A percentile compares a stretch with the other conserved stretches of the same genome.
These are phyloP conservation scores for Nycticebus coucang DNA, from an alignment of 2,113 vertebrate genomes.

Conservation along the genomic window DNA sequence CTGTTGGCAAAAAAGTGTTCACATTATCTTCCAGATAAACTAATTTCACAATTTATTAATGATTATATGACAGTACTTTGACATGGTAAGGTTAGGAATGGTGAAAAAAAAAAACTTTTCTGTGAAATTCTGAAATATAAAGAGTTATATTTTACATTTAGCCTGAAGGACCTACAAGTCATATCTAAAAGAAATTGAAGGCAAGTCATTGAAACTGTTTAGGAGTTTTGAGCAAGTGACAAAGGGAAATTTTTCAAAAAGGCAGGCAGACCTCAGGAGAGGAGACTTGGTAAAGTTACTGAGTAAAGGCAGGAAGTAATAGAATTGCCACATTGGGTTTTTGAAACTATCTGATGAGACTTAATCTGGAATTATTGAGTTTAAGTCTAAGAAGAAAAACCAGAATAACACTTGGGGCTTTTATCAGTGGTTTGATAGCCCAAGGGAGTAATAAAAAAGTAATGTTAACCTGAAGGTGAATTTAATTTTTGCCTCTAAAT, in stretches of 20 bases:
- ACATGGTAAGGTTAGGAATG: neutral
- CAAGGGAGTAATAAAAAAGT: neutral
- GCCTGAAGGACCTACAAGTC: neutral
- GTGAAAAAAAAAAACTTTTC: slow-evolving; percentile 29
- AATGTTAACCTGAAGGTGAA: neutral
- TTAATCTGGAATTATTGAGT: neutral
- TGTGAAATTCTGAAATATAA: slow-evolving; percentile 21
- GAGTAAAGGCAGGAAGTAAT: neutral
- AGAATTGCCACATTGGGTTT: neutral
- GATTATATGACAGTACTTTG: neutral
- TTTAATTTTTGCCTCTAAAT: slow-evolving; percentile 34
- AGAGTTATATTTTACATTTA: neutral
- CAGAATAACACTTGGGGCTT: neutral
- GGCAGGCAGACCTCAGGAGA: neutral
- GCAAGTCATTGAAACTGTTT: neutral
- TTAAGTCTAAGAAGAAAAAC: neutral
- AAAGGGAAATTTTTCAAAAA: slow-evolving; percentile 27
- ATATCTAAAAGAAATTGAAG: neutral
- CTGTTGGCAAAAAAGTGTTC: neutral
- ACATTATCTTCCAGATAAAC: slow-evolving; percentile 5
- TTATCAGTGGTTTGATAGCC: neutral
- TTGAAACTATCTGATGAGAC: neutral
- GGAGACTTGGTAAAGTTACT: neutral
- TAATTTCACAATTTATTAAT: slow-evolving; percentile 29
- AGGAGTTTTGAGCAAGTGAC: neutral